Evolutionary conservation across 2,113 vertebrate species (phyloP).

Genomic region (Isurus oxyrinchus): DNA sequence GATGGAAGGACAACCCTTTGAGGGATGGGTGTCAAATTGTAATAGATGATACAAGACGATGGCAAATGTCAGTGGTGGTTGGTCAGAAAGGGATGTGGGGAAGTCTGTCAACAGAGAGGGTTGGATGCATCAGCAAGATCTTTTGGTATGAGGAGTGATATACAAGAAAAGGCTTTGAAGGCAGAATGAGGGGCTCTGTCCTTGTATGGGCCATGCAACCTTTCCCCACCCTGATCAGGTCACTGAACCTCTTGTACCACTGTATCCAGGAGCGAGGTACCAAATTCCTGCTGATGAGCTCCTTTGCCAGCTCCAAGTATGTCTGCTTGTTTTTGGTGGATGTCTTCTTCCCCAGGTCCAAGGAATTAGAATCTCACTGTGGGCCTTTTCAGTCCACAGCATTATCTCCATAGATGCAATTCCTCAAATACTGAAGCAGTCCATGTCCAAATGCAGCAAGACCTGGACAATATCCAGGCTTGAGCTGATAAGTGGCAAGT

Average conservation of each 20-base stretch:
- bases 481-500: no score
- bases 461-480: no score
- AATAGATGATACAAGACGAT: neutral
- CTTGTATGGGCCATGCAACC: neutral
- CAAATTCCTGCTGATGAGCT: neutral
- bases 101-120: neutral
- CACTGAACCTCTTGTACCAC: neutral
- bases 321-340: neutral
- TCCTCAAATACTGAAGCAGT: no score
- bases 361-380: neutral
- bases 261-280: neutral
- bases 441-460: no score
- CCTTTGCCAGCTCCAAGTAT: no score
- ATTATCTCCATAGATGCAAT: neutral
- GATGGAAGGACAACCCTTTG: no score
- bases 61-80: neutral
- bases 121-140: neutral
- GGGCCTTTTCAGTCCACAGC: neutral
- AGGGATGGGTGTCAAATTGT: neutral
- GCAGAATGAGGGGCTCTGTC: neutral
- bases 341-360: neutral
- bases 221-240: neutral
- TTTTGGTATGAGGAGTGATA: neutral
- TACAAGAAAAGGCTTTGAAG: neutral
- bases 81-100: neutral